Evolutionary conservation across 2,797 vertebrate genomes (phyloP).

Genomic region (Austrolebias charrua): DNA sequence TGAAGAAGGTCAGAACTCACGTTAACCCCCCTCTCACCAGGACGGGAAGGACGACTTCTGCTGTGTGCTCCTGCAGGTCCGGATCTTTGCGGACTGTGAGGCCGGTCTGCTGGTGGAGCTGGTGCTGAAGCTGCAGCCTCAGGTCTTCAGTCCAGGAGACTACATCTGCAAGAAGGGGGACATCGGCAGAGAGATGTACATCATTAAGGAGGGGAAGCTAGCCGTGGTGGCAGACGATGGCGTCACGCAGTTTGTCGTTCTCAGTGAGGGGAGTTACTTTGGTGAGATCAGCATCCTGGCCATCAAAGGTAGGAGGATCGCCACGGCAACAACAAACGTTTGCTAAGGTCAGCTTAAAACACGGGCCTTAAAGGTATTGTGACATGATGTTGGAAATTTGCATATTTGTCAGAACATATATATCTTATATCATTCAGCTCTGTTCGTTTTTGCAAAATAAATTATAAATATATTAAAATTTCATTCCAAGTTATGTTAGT

Average conservation of each 20-base stretch:
- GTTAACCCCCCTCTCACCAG: fast-evolving
- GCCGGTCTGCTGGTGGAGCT: constrained; percentile 93
- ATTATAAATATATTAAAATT: too few species aligned
- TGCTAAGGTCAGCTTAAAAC: too few species aligned
- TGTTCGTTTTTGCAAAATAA: too few species aligned
- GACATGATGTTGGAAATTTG: too few species aligned
- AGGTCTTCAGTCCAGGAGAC: constrained; percentile 95
- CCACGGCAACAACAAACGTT: background rate
- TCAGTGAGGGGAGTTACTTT: constrained; percentile 95
- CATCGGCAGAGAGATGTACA: constrained; percentile 77
- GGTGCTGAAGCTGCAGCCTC: constrained; percentile 94
- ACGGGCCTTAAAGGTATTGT: too few species aligned
- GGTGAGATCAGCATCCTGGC: constrained; percentile 98
- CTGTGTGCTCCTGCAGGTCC: constrained; percentile 68
- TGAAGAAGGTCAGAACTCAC: constrained; percentile 80
- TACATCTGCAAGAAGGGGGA: constrained; percentile 98
- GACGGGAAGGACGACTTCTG: background rate
- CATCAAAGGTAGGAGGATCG: constrained; percentile 82
- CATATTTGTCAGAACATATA: too few species aligned
- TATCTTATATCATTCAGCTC: too few species aligned
- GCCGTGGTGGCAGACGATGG: constrained; percentile 95
- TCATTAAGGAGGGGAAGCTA: constrained; percentile 56
- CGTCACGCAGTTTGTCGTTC: constrained; percentile 90
- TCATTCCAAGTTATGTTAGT: too few species aligned
- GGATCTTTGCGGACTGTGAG: constrained; percentile 96